Base-by-base conservation (phyloP, 2,113 vertebrate species). In the Genyomyrus donnyi region DNA sequence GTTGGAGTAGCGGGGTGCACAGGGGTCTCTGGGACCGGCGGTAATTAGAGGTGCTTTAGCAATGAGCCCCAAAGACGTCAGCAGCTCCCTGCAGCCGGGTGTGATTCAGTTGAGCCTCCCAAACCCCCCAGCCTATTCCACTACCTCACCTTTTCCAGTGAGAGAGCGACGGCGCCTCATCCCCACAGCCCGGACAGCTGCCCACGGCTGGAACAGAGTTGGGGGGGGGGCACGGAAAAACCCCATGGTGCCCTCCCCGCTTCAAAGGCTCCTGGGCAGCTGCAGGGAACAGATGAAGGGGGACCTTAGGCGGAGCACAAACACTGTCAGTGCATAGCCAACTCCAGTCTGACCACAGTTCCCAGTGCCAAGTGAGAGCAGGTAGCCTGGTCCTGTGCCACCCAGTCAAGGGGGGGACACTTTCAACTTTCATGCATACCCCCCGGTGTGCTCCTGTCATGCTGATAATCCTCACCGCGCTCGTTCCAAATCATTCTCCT, bases 141-240 rank as follows among this genome's bases (percentile, higher is more conserved):
- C 77, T 83, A 56, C 89, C 74, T 58, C 89, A 84, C 77, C 89
- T 85, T 85, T 85, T 89, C 89, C 77, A 83, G 77, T 83, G 77
- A 89, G 31, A 89, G 46, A 83, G 17, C 9, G 70, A 35, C 9
- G 48, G 74, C 24, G 1, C 85, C 21, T 13, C n/a, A 56, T 42
- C 80, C 45, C 11, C 24, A 49, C 48, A 52, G 85, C 27, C 49
- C 9, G n/a, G 49, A 21, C 48, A 48, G 48, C 48, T 52, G 85
- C 48, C 21, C 15, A 52, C 8, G 13, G 46, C 46, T 86, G 8
- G 24, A 86, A 24, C 5, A 4, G 13, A 77, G 45, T 11, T 15
- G 48, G 46, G 15, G 17, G 13, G 35, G 42, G 42, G 42, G 45
- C 48, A 52, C 15, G 49, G 85, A 52, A 52, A 87, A 31, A 52